These are phyloP conservation scores for Eupsilia transversa DNA, from an alignment of 2,888 invertebrate genomes.

Conservation along the genomic window DNA sequence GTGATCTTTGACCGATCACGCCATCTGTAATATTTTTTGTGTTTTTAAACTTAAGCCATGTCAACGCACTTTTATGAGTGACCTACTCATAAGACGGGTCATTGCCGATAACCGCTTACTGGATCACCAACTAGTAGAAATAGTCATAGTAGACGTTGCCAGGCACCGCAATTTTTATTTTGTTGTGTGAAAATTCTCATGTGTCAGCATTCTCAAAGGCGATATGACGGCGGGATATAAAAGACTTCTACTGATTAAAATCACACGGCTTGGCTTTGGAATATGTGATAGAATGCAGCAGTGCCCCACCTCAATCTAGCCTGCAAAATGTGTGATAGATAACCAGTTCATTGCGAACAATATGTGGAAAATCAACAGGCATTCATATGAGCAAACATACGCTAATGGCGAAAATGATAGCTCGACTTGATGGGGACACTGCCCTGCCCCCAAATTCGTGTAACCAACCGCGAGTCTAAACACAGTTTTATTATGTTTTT, in stretches of 20 bases:
- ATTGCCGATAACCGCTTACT: constrained; percentile 21
- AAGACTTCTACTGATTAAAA: too few species aligned
- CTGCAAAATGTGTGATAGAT: constrained; percentile 1
- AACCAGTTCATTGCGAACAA: not conserved
- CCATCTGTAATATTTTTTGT: constrained; percentile 15
- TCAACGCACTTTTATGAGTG: constrained; percentile 40
- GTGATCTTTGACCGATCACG: constrained; percentile 53
- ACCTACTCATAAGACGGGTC: constrained; percentile 16
- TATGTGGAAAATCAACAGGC: not conserved
- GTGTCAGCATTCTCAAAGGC: not conserved
- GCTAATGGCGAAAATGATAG: constrained; percentile 4
- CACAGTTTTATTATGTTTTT: constrained; percentile 68
- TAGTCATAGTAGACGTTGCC: not conserved
- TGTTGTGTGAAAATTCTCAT: not conserved
- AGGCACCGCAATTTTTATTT: not conserved
- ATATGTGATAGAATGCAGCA: not conserved
- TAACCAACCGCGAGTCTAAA: not conserved
- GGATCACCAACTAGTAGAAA: not conserved
- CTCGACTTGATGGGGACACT: too few species aligned
- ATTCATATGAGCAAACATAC: not conserved
- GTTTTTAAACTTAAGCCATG: constrained; percentile 16
- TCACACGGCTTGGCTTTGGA: not conserved
- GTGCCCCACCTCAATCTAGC: not conserved
- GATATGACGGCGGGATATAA: too few species aligned
- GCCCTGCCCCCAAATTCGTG: too few species aligned